Evolutionary conservation across 2,113 vertebrate genomes (phyloP).

Genomic region (Panurus biarmicus): DNA sequence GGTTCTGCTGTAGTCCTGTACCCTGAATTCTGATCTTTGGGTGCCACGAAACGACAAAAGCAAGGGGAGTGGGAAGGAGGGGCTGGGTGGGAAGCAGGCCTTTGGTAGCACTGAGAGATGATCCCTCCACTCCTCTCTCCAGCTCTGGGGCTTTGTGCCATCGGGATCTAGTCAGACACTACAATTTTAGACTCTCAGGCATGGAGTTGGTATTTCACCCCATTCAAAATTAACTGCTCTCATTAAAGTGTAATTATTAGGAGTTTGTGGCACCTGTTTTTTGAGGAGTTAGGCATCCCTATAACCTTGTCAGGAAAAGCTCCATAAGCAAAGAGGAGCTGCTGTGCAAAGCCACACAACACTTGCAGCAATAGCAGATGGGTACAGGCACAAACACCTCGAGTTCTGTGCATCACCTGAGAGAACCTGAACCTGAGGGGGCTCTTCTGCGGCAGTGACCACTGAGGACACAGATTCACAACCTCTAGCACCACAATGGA

Average conservation of each 20-base stretch:
- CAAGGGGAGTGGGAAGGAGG: neutral
- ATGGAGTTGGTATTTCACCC: neutral
- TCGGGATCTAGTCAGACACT: neutral
- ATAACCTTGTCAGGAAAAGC: neutral
- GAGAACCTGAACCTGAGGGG: neutral
- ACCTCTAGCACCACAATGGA: neutral
- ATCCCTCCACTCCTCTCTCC: neutral
- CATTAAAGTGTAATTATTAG: neutral
- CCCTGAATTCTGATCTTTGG: neutral
- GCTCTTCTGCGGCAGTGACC: neutral
- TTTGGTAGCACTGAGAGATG: neutral
- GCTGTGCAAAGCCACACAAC: neutral
- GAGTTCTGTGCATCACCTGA: neutral
- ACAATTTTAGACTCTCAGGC: neutral
- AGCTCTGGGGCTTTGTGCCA: neutral
- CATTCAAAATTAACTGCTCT: neutral
- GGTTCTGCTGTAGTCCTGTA: neutral
- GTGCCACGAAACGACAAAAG: neutral
- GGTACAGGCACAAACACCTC: neutral
- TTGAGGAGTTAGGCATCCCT: neutral
- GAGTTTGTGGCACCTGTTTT: neutral
- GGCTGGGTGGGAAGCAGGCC: neutral
- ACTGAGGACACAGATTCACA: neutral
- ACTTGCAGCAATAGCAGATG: neutral
- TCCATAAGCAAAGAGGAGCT: neutral